These are phyloP conservation scores for Smutsia gigantea DNA, from an alignment of 2,797 vertebrate species.

Conservation along the genomic window DNA sequence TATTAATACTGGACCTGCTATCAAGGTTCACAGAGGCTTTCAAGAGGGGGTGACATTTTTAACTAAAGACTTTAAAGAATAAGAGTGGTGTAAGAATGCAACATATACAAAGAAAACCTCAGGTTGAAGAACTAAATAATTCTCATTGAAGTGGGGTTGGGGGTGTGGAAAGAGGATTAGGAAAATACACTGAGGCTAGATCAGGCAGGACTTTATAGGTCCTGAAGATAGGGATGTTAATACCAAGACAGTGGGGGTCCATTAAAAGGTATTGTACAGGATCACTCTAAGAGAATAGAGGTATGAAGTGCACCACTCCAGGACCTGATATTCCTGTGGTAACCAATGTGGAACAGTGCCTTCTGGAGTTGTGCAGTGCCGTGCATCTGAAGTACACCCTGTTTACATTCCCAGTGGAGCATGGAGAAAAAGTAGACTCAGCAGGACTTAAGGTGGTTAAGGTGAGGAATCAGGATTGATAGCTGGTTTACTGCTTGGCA, in stretches of 20 bases:
- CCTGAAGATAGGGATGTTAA: neutral
- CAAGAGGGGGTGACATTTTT: neutral
- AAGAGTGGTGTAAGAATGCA: neutral
- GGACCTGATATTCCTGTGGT: neutral
- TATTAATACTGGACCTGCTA: neutral
- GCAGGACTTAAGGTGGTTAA: neutral
- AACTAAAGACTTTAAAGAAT: neutral
- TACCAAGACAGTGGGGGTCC: neutral
- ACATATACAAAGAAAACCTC: neutral
- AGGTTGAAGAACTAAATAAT: neutral
- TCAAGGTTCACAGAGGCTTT: neutral
- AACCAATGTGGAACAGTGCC: neutral
- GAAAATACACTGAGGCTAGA: neutral
- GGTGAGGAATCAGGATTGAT: neutral
- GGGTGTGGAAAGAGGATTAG: neutral
- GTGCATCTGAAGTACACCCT: neutral
- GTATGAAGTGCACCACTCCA: neutral
- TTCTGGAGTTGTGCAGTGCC: neutral
- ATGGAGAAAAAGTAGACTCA: neutral
- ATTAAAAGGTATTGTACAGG: neutral
- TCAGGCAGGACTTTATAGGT: neutral
- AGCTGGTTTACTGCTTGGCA: neutral
- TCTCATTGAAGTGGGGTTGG: neutral
- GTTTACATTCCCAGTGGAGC: neutral
- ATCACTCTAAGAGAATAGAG: neutral